Evolutionary conservation across 1,140 invertebrate species (phyloP).

Genomic region (Drosophila elegans): DNA sequence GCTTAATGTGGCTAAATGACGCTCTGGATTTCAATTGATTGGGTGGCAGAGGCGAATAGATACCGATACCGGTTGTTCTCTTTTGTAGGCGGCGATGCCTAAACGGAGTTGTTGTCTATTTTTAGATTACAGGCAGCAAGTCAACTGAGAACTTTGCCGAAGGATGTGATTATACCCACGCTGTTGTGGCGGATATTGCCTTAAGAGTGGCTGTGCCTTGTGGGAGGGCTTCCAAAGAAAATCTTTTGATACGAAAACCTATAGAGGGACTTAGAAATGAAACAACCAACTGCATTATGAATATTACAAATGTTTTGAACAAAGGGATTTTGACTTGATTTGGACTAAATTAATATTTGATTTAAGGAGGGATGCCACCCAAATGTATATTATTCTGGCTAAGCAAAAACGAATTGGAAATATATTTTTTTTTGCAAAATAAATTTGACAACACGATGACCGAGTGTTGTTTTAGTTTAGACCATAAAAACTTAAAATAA

Average conservation of each 20-base stretch:
- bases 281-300: background rate
- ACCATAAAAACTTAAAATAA: no score
- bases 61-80: conserved; percentile 9
- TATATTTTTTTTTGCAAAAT: no score
- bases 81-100: conserved; percentile 27
- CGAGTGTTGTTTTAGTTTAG: no score
- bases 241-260: background rate
- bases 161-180: conserved; percentile 25
- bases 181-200: conserved; percentile 26
- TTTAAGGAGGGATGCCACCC: no score
- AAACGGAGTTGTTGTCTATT: conserved; percentile 40
- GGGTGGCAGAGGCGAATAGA: conserved; percentile 4
- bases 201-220: background rate
- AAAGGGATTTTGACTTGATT: no score
- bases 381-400: no score
- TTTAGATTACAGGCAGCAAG: conserved; percentile 34
- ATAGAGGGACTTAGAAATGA: background rate
- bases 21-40: conserved; percentile 67
- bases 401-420: no score
- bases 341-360: no score
- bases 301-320: background rate
- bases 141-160: conserved; percentile 5
- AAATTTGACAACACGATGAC: no score
- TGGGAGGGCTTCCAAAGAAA: background rate
- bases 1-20: conserved; percentile 71